Conservation (phyloP, 2,113 vertebrate genomes). For the Blennius ocellaris region DNA sequence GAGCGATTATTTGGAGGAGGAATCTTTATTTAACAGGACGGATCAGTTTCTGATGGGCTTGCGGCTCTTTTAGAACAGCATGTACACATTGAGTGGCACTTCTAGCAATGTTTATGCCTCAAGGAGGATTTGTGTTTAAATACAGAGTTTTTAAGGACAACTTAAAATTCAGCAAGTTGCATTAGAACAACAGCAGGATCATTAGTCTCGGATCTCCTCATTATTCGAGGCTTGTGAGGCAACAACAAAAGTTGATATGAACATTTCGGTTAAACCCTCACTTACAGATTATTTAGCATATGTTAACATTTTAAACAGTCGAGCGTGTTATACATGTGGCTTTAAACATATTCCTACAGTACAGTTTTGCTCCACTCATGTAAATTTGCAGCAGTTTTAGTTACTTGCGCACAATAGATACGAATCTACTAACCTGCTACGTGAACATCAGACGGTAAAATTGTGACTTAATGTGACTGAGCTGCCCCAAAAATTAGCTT, state of each 20-base stretch:
- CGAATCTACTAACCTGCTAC: neutral
- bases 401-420: too few species aligned
- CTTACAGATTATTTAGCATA: neutral
- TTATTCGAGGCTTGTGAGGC: neutral
- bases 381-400: neutral
- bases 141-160: neutral
- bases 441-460: neutral
- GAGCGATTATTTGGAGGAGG: constrained; percentile 1
- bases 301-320: too few species aligned
- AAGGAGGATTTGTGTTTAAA: constrained; percentile 24
- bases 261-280: constrained; percentile 1
- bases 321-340: too few species aligned
- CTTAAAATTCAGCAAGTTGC: constrained; percentile 1
- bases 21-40: constrained; percentile 2
- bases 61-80: neutral
- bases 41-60: constrained; percentile 18
- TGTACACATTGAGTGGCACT: neutral
- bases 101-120: neutral
- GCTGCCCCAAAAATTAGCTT: neutral
- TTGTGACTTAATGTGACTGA: neutral
- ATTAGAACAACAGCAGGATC: neutral
- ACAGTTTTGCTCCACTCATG: neutral
- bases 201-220: neutral
- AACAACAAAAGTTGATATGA: neutral
- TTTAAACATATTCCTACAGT: too few species aligned